A percentile compares a stretch with the other conserved stretches of the same genome.
Evolutionary conservation across 2,797 vertebrate genomes (phyloP).

Genomic region (Lagorchestes hirsutus): DNA sequence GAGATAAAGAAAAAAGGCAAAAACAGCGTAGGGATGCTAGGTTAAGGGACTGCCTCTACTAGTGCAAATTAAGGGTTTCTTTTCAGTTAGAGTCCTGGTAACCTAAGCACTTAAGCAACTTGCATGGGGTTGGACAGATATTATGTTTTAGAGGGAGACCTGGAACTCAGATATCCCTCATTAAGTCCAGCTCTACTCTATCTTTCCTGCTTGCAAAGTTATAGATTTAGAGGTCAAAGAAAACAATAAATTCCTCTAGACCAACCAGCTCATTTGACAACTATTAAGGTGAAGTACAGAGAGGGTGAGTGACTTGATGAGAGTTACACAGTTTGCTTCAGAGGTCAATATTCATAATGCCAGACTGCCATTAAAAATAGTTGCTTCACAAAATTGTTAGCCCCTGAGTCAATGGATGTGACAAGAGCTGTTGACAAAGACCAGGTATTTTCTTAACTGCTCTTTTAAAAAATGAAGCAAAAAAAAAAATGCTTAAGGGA

Average conservation of each 20-base stretch:
- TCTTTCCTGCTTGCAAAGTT: background rate
- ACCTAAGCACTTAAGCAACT: background rate
- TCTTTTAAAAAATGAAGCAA: conserved; percentile 7
- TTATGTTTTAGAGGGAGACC: background rate
- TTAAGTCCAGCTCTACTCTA: background rate
- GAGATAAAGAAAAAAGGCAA: background rate
- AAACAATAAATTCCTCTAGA: background rate
- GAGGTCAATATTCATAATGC: background rate
- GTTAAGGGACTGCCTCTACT: background rate
- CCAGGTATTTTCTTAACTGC: background rate
- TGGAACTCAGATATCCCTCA: background rate
- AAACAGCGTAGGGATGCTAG: background rate
- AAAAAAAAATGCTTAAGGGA: background rate
- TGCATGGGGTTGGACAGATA: background rate
- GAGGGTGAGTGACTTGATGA: background rate
- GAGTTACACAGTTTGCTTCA: background rate
- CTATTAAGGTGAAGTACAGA: background rate
- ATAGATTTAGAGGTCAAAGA: background rate
- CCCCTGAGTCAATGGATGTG: background rate
- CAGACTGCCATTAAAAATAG: background rate
- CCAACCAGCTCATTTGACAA: background rate
- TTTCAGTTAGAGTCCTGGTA: background rate
- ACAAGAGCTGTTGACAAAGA: conserved; percentile 36
- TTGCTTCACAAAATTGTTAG: background rate
- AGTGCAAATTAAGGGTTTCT: background rate